Evolutionary conservation across 2,888 invertebrate genomes (phyloP).

Genomic region (Eupithecia dodoneata): DNA sequence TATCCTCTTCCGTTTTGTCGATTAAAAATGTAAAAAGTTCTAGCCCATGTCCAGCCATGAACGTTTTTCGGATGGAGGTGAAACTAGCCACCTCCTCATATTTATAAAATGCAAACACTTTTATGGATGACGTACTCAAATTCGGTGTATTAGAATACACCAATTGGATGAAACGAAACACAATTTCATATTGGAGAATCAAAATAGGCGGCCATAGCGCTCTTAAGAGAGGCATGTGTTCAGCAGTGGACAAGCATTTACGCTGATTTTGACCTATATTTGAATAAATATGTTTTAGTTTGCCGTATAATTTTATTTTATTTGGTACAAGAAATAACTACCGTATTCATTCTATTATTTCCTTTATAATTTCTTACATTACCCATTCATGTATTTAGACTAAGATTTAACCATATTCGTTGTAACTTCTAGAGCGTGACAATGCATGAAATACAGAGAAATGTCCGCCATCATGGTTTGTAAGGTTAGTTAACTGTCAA

Average conservation of each 20-base stretch:
- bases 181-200: too few species aligned
- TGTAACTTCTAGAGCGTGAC: slow-evolving; percentile 82
- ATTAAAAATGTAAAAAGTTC: too few species aligned
- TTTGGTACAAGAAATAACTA: background rate
- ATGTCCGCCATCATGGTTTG: slow-evolving; percentile 71
- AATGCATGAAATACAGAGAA: slow-evolving; percentile 77
- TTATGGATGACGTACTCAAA: too few species aligned
- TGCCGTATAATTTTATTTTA: background rate
- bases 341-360: slow-evolving; percentile 13
- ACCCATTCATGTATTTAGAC: slow-evolving; percentile 31
- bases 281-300: slow-evolving; percentile 5
- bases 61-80: too few species aligned
- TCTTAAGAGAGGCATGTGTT: background rate
- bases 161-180: too few species aligned
- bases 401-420: slow-evolving; percentile 43
- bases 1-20: too few species aligned
- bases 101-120: too few species aligned
- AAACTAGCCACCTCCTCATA: too few species aligned
- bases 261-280: background rate
- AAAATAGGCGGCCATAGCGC: too few species aligned
- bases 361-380: slow-evolving; percentile 15
- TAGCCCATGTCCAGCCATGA: too few species aligned
- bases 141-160: too few species aligned
- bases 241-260: background rate
- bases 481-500: slow-evolving; percentile 76